Percentiles rank a stretch among this genome's conserved stretches.
phyloP scores from a whole-genome alignment of 2,113 vertebrate genomes.

The Chunga burmeisteri region DNA sequence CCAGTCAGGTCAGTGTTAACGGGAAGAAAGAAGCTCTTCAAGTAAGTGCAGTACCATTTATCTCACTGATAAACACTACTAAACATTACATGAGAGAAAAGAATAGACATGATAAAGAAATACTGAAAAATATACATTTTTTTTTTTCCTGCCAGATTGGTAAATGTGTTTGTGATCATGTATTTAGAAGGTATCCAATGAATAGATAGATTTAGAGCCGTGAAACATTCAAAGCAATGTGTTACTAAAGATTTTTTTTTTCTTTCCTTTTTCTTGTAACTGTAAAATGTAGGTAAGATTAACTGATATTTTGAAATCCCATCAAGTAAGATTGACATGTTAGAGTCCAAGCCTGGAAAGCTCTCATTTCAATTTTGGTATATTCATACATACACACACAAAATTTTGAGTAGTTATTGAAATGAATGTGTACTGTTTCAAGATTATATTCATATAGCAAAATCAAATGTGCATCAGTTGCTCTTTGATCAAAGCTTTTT shows the following conservation, averaged over 20 bases:
- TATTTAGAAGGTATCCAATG: neutral
- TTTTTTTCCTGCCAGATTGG: neutral
- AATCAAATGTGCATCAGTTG: neutral
- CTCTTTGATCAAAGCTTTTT: neutral
- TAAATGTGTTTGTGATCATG: neutral
- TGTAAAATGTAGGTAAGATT: neutral
- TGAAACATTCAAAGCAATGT: neutral
- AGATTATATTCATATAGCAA: neutral
- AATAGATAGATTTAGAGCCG: neutral
- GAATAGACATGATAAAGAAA: neutral
- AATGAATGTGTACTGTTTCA: neutral
- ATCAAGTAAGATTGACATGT: neutral
- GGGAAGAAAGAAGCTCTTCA: neutral
- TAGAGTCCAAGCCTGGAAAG: neutral
- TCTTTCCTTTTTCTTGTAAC: neutral
- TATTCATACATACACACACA: neutral
- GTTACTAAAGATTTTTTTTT: neutral
- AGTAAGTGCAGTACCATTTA: neutral
- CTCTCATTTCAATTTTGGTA: neutral
- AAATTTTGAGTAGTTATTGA: neutral
- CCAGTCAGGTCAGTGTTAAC: neutral
- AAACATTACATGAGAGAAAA: neutral
- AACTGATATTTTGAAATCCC: neutral
- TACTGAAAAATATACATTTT: neutral
- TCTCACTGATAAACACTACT: neutral